Base-by-base conservation (phyloP, 2,797 vertebrate species). In the Zenarchopterus dispar region DNA sequence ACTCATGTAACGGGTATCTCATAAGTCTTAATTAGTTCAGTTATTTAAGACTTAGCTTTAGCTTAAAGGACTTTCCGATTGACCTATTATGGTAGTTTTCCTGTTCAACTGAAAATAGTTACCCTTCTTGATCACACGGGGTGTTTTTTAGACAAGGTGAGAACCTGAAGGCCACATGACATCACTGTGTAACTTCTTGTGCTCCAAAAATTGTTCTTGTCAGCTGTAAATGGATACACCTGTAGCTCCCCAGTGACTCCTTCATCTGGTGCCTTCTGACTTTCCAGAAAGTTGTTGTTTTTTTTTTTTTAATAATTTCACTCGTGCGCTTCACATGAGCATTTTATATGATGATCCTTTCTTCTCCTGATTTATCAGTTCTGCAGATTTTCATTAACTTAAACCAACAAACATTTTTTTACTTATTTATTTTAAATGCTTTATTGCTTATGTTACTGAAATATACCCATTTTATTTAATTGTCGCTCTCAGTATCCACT, bases 101-200 rank as follows among this genome's bases (percentile, higher is more conserved):
- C 13, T 31, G 1, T 28, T 45, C 62, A 66, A 44, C 24, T 21
- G n/a, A 28, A 55, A 62, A 55, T 39, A 17, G 15, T 56, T 63
- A 21, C 48, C 23, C 23, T 60, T 19, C 13, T 2, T 36, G 23
- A 10, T 73, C 45, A 50, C 45, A 19, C 49, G 5, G 28, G 33
- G 33, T 36, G 2, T 36, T 36, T 36, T 36, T 36, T 36, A 4
- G 13, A 36, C n/a, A 36, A 36, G 33, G 33, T 36, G 33, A 36
- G 33, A 11, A 36, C 33, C 11, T 21, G 19, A n/a, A 46, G 5
- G 44, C 11, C 44, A 8, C 8, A 18, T 19, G n/a, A 45, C 65
- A 73, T 81, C 87, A 91, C 91, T 91, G 91, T 91, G 89, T 89
- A 73, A 67, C 67, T 62, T 78, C 55, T 53, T 61, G 77, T 86